phyloP scores from a whole-genome alignment of 2,888 invertebrate genomes.

The Ptilodon capucinus region DNA sequence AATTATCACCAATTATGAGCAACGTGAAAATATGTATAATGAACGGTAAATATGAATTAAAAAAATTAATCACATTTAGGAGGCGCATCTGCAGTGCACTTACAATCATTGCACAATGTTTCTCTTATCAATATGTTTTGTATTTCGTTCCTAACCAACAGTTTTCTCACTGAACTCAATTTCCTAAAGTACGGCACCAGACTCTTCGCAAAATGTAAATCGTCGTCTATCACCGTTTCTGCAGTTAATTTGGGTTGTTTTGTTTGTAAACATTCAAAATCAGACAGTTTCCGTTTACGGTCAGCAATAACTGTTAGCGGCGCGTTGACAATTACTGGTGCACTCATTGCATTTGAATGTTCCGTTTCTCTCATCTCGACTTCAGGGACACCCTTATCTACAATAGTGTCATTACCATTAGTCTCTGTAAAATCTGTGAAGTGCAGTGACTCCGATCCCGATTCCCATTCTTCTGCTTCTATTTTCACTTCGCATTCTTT shows the following conservation, averaged over 20 bases:
- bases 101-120: slow-evolving; percentile 27
- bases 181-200: slow-evolving; percentile 36
- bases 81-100: slow-evolving; percentile 14
- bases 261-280: background rate
- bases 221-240: slow-evolving; percentile 19
- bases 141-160: slow-evolving; percentile 41
- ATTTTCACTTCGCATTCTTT: slow-evolving; percentile 15
- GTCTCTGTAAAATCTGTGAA: background rate
- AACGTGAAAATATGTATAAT: too few species aligned
- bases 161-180: slow-evolving; percentile 35
- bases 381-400: background rate
- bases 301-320: background rate
- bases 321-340: background rate
- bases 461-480: background rate
- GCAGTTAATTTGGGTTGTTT: background rate
- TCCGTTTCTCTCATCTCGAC: slow-evolving; percentile 2
- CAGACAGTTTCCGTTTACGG: background rate
- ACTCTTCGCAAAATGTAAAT: slow-evolving; percentile 37
- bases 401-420: background rate
- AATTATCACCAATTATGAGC: too few species aligned
- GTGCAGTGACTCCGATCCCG: background rate
- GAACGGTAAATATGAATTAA: too few species aligned
- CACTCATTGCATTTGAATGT: background rate
- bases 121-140: slow-evolving; percentile 37
- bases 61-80: background rate